phyloP scores from a whole-genome alignment of 2,888 invertebrate species.

The Toxonevra muliebris region DNA sequence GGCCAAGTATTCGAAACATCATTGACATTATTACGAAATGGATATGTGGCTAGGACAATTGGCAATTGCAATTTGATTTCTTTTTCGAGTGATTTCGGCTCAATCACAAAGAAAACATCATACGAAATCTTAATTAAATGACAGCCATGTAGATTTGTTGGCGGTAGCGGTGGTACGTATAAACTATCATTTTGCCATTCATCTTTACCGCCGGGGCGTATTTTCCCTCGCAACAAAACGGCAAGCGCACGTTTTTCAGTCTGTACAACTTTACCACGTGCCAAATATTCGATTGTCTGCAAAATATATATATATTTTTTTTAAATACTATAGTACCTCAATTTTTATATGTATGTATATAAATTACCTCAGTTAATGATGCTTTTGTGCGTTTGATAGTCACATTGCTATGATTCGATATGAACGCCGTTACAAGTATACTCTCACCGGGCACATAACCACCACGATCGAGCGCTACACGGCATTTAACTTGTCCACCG shows the following conservation, averaged over 20 bases:
- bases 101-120: slow-evolving; percentile 90
- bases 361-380: slow-evolving; percentile 73
- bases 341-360: not conserved
- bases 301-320: slow-evolving; percentile 29
- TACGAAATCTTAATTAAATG: slow-evolving; percentile 93
- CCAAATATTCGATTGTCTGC: slow-evolving; percentile 88
- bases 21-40: slow-evolving; percentile 74
- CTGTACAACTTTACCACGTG: slow-evolving; percentile 85
- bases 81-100: slow-evolving; percentile 90
- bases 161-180: slow-evolving; percentile 92
- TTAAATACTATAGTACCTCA: not conserved
- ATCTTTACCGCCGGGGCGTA: slow-evolving; percentile 81
- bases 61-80: slow-evolving; percentile 92
- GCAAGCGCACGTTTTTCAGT: slow-evolving; percentile 88
- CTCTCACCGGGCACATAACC: slow-evolving; percentile 96
- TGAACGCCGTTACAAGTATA: slow-evolving; percentile 84
- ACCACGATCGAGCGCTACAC: slow-evolving; percentile 87
- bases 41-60: slow-evolving; percentile 91
- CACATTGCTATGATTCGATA: slow-evolving; percentile 85
- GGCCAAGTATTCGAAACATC: slow-evolving; percentile 69
- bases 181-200: slow-evolving; percentile 89
- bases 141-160: slow-evolving; percentile 92
- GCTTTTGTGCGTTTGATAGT: slow-evolving; percentile 87
- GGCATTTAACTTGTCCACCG: slow-evolving; percentile 86
- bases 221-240: slow-evolving; percentile 80